Percentiles rank a stretch among this genome's conserved stretches.
Evolutionary conservation across 2,797 vertebrate species (phyloP).

Genomic region (Sebastes hubbsi): DNA sequence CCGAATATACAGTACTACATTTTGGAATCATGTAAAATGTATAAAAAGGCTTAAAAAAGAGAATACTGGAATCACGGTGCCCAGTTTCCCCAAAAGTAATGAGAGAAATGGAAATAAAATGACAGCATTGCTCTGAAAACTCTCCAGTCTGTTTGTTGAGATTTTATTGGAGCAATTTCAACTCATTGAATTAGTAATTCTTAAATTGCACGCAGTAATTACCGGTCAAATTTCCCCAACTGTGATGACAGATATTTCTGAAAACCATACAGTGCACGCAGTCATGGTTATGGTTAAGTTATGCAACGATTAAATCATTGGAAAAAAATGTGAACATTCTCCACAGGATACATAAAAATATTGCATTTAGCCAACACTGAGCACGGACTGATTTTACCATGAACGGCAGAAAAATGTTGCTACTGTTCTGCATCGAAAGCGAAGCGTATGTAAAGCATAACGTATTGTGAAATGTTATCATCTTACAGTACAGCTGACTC

Average conservation of each 20-base stretch:
- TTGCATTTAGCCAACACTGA: constrained; percentile 26
- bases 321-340: constrained; percentile 37
- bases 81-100: constrained; percentile 15
- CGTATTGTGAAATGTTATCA: not conserved
- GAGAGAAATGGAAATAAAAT: constrained; percentile 46
- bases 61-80: not conserved
- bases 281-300: constrained; percentile 49
- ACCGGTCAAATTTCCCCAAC: constrained; percentile 45
- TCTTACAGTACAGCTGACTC: not conserved
- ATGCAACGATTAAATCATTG: constrained; percentile 47
- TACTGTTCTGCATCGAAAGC: constrained; percentile 2
- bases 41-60: constrained; percentile 3
- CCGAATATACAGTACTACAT: not conserved
- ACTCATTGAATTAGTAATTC: constrained; percentile 55
- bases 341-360: constrained; percentile 15
- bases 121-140: constrained; percentile 37
- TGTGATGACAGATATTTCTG: constrained; percentile 56
- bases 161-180: constrained; percentile 50
- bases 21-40: constrained; percentile 7
- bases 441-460: not conserved
- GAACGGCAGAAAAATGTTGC: not conserved
- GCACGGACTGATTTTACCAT: constrained; percentile 13
- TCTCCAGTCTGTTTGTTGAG: constrained; percentile 37
- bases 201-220: constrained; percentile 59
- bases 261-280: constrained; percentile 38